Percentiles rank a stretch among this genome's conserved stretches.
Conservation (phyloP, 2,113 vertebrate species). For the Phalacrocorax aristotelis region DNA sequence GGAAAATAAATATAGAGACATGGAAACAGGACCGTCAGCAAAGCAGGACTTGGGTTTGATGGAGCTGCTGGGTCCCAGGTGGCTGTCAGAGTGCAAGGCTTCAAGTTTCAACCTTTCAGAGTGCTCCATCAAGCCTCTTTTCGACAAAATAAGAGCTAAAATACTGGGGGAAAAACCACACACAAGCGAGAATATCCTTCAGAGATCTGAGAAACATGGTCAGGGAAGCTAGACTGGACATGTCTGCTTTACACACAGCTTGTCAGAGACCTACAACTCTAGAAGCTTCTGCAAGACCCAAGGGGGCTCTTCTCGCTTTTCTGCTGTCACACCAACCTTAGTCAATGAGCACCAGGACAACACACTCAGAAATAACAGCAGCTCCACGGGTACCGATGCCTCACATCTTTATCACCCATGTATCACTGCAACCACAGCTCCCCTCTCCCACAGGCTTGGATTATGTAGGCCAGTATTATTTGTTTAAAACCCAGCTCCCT, state of each 20-base stretch:
- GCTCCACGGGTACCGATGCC: neutral
- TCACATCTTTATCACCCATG: rapidly evolving
- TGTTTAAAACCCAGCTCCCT: neutral
- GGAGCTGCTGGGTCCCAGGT: neutral
- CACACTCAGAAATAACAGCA: neutral
- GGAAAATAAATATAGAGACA: neutral
- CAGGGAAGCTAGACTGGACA: neutral
- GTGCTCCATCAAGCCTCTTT: neutral
- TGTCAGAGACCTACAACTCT: neutral
- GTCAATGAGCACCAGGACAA: neutral
- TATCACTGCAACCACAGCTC: neutral
- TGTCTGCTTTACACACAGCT: neutral
- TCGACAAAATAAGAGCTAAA: neutral
- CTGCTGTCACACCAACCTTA: neutral
- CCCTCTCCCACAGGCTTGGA: neutral
- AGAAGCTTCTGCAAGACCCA: neutral
- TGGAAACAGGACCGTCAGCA: neutral
- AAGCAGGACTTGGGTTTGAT: neutral
- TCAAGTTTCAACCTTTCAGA: neutral
- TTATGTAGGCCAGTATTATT: neutral
- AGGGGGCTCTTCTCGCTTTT: neutral
- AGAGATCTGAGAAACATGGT: neutral
- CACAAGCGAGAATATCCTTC: neutral
- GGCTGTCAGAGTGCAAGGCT: neutral
- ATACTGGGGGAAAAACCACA: neutral